These are phyloP conservation scores for Spilarctia lutea DNA, from an alignment of 2,888 invertebrate genomes.

Conservation along the genomic window DNA sequence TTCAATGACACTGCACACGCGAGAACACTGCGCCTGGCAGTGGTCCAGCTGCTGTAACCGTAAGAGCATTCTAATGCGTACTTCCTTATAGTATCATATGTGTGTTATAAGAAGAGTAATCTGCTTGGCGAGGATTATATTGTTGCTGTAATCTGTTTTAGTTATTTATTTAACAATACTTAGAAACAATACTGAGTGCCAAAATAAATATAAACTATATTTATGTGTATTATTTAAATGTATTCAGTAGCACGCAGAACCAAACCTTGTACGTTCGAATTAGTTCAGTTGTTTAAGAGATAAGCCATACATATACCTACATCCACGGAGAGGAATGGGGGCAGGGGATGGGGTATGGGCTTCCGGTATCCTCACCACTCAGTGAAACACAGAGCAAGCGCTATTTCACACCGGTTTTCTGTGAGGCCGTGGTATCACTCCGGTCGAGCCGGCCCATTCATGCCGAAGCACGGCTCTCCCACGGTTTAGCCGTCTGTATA, in stretches of 20 bases:
- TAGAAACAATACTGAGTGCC: background rate
- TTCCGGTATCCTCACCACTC: too few species aligned
- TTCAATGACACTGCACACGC: conserved; percentile 53
- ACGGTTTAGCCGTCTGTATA: too few species aligned
- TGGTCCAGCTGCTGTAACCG: conserved; percentile 23
- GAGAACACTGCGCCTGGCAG: conserved; percentile 46
- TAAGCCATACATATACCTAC: too few species aligned
- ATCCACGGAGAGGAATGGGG: too few species aligned
- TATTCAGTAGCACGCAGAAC: too few species aligned
- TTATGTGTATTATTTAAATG: background rate
- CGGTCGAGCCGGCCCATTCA: too few species aligned
- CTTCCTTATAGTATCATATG: conserved; percentile 37
- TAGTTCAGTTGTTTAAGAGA: background rate
- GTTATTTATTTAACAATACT: background rate
- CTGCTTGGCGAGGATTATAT: background rate
- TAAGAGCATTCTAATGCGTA: conserved; percentile 21
- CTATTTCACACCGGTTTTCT: too few species aligned
- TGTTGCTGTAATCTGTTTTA: background rate
- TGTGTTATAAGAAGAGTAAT: conserved; percentile 16
- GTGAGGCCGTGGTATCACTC: too few species aligned
- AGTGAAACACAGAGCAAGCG: too few species aligned
- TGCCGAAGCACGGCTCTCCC: too few species aligned
- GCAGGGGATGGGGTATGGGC: too few species aligned
- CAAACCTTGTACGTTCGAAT: too few species aligned
- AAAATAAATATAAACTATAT: background rate